Percentiles rank a stretch among this genome's conserved stretches.
Conservation (phyloP, 1,140 invertebrate genomes). For the Anoplolepis gracilipes region DNA sequence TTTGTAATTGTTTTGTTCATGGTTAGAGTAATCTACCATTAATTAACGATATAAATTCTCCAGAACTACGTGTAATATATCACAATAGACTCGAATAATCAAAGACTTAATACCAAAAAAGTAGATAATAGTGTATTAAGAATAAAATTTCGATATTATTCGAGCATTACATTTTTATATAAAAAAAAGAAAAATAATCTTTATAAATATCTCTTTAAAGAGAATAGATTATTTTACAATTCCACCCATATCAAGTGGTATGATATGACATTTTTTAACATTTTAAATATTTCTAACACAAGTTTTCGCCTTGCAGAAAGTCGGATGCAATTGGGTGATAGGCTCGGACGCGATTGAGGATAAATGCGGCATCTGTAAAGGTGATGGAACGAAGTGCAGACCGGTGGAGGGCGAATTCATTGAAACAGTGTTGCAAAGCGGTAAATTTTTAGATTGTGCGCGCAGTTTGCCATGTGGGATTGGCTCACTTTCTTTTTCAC, state of each 20-base stretch:
- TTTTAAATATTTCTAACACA: not conserved
- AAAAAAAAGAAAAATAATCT: not conserved
- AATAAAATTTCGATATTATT: not conserved
- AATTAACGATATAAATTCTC: not conserved
- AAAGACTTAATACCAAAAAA: not conserved
- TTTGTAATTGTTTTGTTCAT: slow-evolving; percentile 30
- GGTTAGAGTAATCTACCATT: not conserved
- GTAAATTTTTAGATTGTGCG: slow-evolving; percentile 40
- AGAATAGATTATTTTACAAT: not conserved
- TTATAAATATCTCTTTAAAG: slow-evolving; percentile 8
- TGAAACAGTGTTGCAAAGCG: not conserved
- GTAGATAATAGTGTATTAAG: not conserved
- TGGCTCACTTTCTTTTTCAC: not conserved
- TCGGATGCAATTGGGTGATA: slow-evolving; percentile 90
- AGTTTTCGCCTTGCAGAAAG: slow-evolving; percentile 82
- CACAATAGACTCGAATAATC: not conserved
- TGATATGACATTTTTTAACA: not conserved
- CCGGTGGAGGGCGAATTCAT: slow-evolving; percentile 81
- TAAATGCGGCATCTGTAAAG: slow-evolving; percentile 90
- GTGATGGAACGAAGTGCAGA: slow-evolving; percentile 89
- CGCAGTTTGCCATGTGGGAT: not conserved
- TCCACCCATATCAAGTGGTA: no score
- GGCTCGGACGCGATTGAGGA: slow-evolving; percentile 89
- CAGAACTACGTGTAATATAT: not conserved
- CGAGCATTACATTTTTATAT: not conserved